A percentile compares a stretch with the other conserved stretches of the same genome.
Conservation (phyloP, 2,888 invertebrate species). For the Sussaba pulchella region DNA sequence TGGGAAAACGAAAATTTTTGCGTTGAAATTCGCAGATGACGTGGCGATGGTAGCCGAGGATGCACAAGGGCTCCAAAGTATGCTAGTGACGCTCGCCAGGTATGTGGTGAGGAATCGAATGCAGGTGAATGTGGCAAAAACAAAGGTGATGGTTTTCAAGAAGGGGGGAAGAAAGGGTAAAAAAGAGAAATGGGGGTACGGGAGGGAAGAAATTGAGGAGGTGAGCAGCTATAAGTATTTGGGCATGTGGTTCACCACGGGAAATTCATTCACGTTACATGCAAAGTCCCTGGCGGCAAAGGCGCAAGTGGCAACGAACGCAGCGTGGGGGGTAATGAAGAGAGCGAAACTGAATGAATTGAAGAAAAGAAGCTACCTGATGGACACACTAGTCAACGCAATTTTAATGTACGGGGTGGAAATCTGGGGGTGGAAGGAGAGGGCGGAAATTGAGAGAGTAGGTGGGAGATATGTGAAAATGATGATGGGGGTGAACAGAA, state of each 20-base stretch:
- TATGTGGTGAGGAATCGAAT: conserved; percentile 29
- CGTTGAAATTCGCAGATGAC: conserved; percentile 44
- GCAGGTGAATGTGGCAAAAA: conserved; percentile 45
- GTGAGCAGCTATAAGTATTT: conserved; percentile 56
- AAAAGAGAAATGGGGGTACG: conserved; percentile 39
- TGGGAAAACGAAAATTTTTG: conserved; percentile 39
- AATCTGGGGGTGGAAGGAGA: conserved; percentile 54
- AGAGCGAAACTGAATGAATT: conserved; percentile 35
- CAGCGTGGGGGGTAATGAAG: conserved; percentile 55
- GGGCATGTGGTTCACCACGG: conserved; percentile 44
- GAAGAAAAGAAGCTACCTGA: conserved; percentile 36
- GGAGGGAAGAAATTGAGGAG: conserved; percentile 31
- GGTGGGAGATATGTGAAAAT: conserved; percentile 54
- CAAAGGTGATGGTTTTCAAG: conserved; percentile 55
- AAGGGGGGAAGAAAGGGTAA: conserved; percentile 47
- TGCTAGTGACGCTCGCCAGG: conserved; percentile 38
- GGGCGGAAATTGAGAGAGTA: conserved; percentile 44
- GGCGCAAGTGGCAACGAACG: conserved; percentile 45
- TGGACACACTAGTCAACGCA: conserved; percentile 49
- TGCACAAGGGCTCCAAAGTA: conserved; percentile 26
- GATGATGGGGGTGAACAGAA: conserved; percentile 48
- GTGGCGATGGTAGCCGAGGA: conserved; percentile 33
- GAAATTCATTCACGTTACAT: conserved; percentile 39
- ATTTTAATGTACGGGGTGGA: conserved; percentile 51
- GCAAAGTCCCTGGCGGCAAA: conserved; percentile 30